Conservation (phyloP, 2,888 invertebrate genomes). For the Lobophora halterata region DNA sequence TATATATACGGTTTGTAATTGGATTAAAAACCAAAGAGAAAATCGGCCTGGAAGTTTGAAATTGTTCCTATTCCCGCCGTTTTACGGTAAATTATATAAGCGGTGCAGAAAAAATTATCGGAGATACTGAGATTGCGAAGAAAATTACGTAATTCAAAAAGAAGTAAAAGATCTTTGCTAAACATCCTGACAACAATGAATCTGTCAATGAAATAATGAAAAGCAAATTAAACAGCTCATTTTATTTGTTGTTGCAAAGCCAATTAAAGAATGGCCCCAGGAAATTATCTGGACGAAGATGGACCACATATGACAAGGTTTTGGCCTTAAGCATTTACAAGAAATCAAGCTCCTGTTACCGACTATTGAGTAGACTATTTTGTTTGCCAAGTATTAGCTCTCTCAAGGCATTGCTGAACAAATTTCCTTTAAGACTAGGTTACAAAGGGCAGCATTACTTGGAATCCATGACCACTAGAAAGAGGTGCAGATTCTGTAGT, state of each 20-base stretch:
- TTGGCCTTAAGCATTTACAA: conserved; percentile 26
- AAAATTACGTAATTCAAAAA: conserved; percentile 9
- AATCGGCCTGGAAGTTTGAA: too few relatives aligned
- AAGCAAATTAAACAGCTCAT: conserved; percentile 3
- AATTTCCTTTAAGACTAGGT: conserved; percentile 22
- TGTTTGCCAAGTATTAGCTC: conserved; percentile 26
- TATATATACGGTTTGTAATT: too few relatives aligned
- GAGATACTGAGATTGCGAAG: conserved; percentile 11
- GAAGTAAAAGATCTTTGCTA: conserved; percentile 2
- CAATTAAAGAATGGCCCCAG: conserved; percentile 18
- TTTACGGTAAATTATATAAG: too few relatives aligned
- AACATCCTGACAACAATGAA: conserved; percentile 1
- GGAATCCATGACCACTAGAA: conserved; percentile 14
- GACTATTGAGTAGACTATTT: conserved; percentile 31
- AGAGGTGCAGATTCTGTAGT: conserved; percentile 4
- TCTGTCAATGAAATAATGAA: background rate
- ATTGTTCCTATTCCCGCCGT: too few relatives aligned
- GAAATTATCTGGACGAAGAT: conserved; percentile 18
- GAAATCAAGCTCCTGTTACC: conserved; percentile 29
- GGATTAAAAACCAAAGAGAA: too few relatives aligned
- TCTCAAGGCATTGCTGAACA: conserved; percentile 26
- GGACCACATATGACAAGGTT: conserved; percentile 20
- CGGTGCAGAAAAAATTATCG: conserved; percentile 7
- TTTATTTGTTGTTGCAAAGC: conserved; percentile 18
- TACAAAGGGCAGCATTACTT: conserved; percentile 20